phyloP scores from a whole-genome alignment of 2,113 vertebrate species.

The Crotalus viridis region DNA sequence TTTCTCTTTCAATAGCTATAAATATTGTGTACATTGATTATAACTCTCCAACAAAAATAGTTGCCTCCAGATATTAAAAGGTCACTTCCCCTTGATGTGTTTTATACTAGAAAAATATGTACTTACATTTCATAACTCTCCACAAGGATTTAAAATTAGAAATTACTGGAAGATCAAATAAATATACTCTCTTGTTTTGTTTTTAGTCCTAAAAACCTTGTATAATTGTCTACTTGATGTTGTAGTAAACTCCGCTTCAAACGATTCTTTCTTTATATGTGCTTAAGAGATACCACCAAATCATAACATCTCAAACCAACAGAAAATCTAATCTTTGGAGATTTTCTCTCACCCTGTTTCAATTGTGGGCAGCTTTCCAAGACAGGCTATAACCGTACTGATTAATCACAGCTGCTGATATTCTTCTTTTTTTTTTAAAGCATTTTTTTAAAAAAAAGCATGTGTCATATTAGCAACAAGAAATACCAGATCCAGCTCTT shows the following conservation, averaged over 20 bases:
- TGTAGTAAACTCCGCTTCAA: conserved; percentile 51
- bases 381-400: background rate
- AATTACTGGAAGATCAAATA: conserved; percentile 66
- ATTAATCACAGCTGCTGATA: background rate
- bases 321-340: background rate
- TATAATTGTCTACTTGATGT: conserved; percentile 59
- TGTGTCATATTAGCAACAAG: background rate
- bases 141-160: conserved; percentile 62
- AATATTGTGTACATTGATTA: conserved; percentile 41
- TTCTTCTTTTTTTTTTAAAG: background rate
- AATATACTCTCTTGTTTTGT: conserved; percentile 45
- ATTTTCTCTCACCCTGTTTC: background rate
- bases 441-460: background rate
- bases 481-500: background rate
- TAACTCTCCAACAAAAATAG: conserved; percentile 41
- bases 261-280: conserved; percentile 49
- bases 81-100: conserved; percentile 50
- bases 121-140: conserved; percentile 50
- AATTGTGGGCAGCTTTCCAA: background rate
- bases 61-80: conserved; percentile 56
- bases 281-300: background rate
- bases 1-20: conserved; percentile 26
- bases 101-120: conserved; percentile 53
- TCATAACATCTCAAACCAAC: background rate
- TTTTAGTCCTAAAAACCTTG: conserved; percentile 56